Base-by-base conservation (phyloP, 2,797 vertebrate genomes). In the Enteromius trimaculatus region DNA sequence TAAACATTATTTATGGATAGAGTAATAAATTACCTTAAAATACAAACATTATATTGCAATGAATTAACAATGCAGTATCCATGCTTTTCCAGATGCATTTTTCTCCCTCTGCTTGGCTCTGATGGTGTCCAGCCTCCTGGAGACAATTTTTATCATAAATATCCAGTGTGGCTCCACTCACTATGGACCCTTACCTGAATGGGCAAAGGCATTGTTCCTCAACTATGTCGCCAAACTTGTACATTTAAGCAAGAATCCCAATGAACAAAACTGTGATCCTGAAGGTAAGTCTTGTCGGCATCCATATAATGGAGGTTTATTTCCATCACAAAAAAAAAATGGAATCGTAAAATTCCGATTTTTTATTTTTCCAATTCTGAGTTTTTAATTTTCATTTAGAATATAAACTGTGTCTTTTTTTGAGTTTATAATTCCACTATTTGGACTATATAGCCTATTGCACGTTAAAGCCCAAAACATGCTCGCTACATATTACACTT, bases 71-170 rank as follows among this genome's bases (percentile, higher is more conserved):
- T 31, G 14, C 14, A 31, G 6, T 19, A 9, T 31, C 62, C 13
- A 17, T 64, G 29, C 17, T 64, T 81, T 4, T 66, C 3, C 82
- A 95, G 94, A 92, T 64, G 92, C 92, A 2, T 94, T 94, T 84
- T 92, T 95, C 81, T 91, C 92, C 16, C 77, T 95, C 65, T 95
- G 94, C 78, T 89, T 96, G 91, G 87, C 93, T 68, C 89, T 96
- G 78, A 95, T 94, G 93, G 94, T 95, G 80, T 78, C 90, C 86
- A 95, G 95, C 87, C 91, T 96, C 3, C 86, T 94, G 82, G 94
- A 96, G 85, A 93, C 94, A 0, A 90, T 95, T 77, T 8, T 95
- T 81, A 91, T 96, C 87, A 93, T 93, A 80, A 92, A 95, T 70
- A 86, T 95, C 51, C 79, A 94, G 68, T 87, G 86, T 83, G 86